Base-by-base conservation (phyloP, 2,797 vertebrate species). In the Manis crassicaudata region DNA sequence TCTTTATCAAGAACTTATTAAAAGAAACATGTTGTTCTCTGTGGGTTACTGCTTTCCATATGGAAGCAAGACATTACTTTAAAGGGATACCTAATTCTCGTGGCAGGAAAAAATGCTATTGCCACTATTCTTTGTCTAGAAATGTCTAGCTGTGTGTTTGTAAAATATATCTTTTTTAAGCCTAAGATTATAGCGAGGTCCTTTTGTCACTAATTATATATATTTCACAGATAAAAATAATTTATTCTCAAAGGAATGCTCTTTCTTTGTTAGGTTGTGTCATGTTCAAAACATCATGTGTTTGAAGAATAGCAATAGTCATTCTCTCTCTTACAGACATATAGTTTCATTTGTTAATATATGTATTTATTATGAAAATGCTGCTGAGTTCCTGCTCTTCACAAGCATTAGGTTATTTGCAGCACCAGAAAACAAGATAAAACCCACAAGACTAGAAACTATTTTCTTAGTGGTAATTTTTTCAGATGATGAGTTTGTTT, bases 401-500 rank as follows among this genome's bases (percentile, higher is more conserved):
- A 3, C 27, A 86, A 89, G 5, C 18, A 52, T 20, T 63, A 9
- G 12, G 46, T 7, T 43, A 85, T 70, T 52, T 56, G 81, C 0
- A 72, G 13, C 14, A 82, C 0, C 27, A 92, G 37, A 89, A 82
- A 85, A 43, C 92, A 89, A 82, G 37, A 29, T 35, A 58, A 94
- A 92, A 80, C 8, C 0, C 17, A 35, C 6, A 72, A 32, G 8
- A 52, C 11, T 40, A n/a, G 10, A 80, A 75, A 46, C 11, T 58
- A 73, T 97, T 93, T 84, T 93, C 43, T 43, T 88, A 88, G 65
- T 58, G 18, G 3, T 54, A 70, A 67, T 90, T 94, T 27, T 72
- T 88, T 92, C 25, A 79, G 13, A 18, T 84, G 37, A 67, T 67
- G 37, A 14, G 1, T 20, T 46, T 46, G 46, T 10, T 46, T 46